Percentiles rank a stretch among this genome's conserved stretches.
These are phyloP conservation scores for Callithrix jacchus DNA, from an alignment of 2,113 vertebrate species.

Conservation along the genomic window DNA sequence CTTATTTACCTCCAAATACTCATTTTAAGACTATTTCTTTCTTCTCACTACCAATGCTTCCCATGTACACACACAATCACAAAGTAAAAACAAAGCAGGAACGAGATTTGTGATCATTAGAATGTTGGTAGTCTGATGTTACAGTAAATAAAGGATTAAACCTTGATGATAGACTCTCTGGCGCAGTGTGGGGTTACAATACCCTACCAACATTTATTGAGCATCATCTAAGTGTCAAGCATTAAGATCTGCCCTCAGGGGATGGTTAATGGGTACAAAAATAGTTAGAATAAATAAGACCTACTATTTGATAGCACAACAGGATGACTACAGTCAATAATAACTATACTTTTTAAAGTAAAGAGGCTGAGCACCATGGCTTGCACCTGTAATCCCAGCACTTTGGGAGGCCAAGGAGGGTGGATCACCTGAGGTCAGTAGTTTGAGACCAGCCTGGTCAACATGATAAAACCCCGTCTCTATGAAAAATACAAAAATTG, in stretches of 20 bases:
- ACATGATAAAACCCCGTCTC: no score
- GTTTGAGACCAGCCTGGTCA: no score
- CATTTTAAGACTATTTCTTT: neutral
- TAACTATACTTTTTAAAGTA: no score
- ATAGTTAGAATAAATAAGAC: no score
- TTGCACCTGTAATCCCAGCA: no score
- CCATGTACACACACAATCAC: neutral
- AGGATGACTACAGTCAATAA: no score
- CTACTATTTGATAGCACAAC: no score
- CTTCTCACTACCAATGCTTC: neutral
- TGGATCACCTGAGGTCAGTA: no score
- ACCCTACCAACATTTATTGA: neutral
- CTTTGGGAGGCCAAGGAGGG: no score
- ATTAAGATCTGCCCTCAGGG: neutral
- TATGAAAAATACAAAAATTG: no score
- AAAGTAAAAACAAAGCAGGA: slow-evolving; percentile 9
- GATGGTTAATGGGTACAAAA: no score
- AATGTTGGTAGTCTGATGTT: neutral
- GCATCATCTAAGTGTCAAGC: neutral
- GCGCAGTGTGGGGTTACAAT: neutral
- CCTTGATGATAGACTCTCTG: neutral
- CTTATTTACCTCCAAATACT: neutral
- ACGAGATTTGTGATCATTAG: neutral
- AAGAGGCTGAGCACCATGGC: no score
- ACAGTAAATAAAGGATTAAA: neutral